phyloP scores from a whole-genome alignment of 2,797 vertebrate genomes.

The Tarsius wallacei region DNA sequence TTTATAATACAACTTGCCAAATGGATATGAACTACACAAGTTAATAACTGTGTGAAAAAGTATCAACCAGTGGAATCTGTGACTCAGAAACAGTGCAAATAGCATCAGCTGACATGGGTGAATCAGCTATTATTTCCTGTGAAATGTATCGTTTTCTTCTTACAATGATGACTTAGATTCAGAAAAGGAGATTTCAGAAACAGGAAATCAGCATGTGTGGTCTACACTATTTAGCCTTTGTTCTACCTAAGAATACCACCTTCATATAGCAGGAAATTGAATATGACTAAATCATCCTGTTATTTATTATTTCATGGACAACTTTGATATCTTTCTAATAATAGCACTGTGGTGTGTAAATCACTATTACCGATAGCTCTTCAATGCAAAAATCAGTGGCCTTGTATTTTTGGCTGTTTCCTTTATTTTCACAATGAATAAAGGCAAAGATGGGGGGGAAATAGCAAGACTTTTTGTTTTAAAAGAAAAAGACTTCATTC shows the following conservation, averaged over 20 bases:
- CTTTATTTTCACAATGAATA: background rate
- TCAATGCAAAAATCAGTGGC: conserved; percentile 40
- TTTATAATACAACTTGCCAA: conserved; percentile 57
- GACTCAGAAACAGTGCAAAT: background rate
- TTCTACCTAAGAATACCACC: background rate
- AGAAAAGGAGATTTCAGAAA: conserved; percentile 13
- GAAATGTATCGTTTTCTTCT: background rate
- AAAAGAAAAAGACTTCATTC: background rate
- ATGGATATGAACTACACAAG: background rate
- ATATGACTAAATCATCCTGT: conserved; percentile 47
- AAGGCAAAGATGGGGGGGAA: conserved; percentile 22
- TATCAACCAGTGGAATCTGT: background rate
- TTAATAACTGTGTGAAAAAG: background rate
- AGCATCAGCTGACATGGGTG: background rate
- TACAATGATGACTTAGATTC: background rate
- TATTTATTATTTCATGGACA: conserved; percentile 59
- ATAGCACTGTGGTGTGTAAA: conserved; percentile 25
- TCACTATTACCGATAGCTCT: background rate
- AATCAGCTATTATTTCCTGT: background rate
- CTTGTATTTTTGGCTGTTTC: conserved; percentile 65
- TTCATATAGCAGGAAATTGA: background rate
- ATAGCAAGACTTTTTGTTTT: conserved; percentile 4
- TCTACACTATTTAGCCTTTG: background rate
- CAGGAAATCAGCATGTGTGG: background rate
- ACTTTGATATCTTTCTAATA: conserved; percentile 18